Evolutionary conservation across 2,888 invertebrate species (phyloP).

Genomic region (Pollenia amentaria): DNA sequence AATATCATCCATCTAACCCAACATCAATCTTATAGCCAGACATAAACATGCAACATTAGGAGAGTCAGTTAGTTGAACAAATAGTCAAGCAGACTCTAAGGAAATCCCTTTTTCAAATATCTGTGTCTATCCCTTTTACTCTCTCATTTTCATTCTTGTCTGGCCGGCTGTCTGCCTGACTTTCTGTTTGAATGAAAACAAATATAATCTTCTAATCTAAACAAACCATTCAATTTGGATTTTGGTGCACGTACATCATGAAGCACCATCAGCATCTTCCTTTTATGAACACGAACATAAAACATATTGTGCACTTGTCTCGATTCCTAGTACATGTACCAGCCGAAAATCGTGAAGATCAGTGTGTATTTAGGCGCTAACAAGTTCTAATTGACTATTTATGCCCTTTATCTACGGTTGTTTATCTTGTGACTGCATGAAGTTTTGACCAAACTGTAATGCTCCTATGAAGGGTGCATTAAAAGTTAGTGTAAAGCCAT

Average conservation of each 20-base stretch:
- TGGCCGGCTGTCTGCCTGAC: conserved; percentile 37
- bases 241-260: conserved; percentile 36
- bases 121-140: conserved; percentile 32
- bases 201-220: conserved; percentile 63
- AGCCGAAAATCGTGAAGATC: conserved; percentile 56
- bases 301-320: conserved; percentile 61
- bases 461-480: conserved; percentile 6
- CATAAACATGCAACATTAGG: conserved; percentile 39
- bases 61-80: conserved; percentile 2
- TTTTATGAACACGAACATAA: conserved; percentile 20
- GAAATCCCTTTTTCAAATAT: conserved; percentile 60
- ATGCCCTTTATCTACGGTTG: conserved; percentile 67
- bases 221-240: conserved; percentile 54
- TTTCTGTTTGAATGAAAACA: conserved; percentile 45
- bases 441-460: conserved; percentile 42
- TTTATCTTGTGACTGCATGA: conserved; percentile 58
- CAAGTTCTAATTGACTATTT: conserved; percentile 74
- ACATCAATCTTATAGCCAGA: conserved; percentile 51
- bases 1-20: conserved; percentile 57
- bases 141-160: conserved; percentile 6
- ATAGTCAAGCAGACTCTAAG: conserved; percentile 48
- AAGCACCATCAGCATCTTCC: conserved; percentile 25
- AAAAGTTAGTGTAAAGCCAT: not conserved
- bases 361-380: conserved; percentile 73
- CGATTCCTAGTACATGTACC: conserved; percentile 9